Conservation (phyloP, 2,113 vertebrate genomes). For the Siphamia tubifer region DNA sequence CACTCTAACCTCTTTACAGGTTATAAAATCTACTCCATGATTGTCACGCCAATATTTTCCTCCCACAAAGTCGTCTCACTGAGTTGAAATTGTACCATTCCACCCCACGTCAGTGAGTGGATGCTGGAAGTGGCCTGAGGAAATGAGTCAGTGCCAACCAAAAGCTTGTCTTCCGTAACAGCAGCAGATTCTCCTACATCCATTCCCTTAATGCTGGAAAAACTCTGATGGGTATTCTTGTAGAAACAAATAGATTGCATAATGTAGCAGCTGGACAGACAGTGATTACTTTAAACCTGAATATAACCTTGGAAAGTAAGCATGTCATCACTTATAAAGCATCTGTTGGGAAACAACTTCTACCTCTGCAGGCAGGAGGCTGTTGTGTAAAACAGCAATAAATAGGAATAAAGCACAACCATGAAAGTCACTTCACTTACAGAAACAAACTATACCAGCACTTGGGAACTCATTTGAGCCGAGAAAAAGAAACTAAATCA, state of each 20-base stretch:
- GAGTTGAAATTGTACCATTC: not conserved
- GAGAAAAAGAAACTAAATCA: no score
- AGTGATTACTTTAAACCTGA: not conserved
- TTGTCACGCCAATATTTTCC: not conserved
- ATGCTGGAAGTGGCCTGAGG: not conserved
- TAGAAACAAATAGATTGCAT: not conserved
- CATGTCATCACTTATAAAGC: not conserved
- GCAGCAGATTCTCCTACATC: not conserved
- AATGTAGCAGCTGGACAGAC: not conserved
- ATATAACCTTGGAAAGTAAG: not conserved
- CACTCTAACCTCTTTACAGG: no score
- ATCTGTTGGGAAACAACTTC: no score
- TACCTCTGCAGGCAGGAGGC: no score
- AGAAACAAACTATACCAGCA: no score
- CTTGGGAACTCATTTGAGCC: no score
- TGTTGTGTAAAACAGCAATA: no score
- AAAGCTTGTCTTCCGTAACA: not conserved
- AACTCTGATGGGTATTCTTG: not conserved
- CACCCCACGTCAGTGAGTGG: not conserved
- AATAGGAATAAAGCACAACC: no score
- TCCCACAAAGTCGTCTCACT: not conserved
- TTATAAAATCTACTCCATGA: no score
- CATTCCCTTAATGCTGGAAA: slow-evolving; percentile 17
- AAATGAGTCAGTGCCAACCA: not conserved
- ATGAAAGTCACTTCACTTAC: no score